Conservation (phyloP, 2,113 vertebrate genomes). For the Gymnorhina tibicen region DNA sequence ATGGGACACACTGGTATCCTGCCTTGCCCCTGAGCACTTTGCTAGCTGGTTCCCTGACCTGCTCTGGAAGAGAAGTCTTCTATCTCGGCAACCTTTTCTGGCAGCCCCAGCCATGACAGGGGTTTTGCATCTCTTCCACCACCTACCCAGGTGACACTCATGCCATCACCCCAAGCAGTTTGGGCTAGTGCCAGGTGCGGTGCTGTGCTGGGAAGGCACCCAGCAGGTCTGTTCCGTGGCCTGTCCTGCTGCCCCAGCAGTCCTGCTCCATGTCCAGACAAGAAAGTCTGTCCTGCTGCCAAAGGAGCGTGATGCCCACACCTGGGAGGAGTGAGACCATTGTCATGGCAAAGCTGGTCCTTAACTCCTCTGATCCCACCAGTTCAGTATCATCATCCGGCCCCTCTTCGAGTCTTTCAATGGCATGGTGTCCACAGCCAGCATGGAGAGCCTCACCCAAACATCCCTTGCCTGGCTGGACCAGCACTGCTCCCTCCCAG, state of each 20-base stretch:
- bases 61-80: neutral
- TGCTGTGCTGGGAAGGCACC: neutral
- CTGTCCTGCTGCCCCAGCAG: neutral
- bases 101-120: neutral
- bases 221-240: neutral
- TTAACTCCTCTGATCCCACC: constrained; percentile 64
- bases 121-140: neutral
- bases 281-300: neutral
- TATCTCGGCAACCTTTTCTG: neutral
- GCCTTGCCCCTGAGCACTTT: neutral
- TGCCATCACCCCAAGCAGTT: neutral
- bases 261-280: neutral
- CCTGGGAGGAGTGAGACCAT: neutral
- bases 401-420: constrained; percentile 97
- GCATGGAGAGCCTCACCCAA: constrained; percentile 85
- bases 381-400: constrained; percentile 95
- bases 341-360: constrained; percentile 37
- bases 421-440: constrained; percentile 91
- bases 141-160: neutral
- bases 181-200: neutral
- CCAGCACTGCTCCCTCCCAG: constrained; percentile 91
- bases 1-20: neutral
- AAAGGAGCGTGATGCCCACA: neutral
- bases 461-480: constrained; percentile 93
- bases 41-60: neutral